Conservation (phyloP, 2,888 invertebrate species). For the Platycheirus albimanus region DNA sequence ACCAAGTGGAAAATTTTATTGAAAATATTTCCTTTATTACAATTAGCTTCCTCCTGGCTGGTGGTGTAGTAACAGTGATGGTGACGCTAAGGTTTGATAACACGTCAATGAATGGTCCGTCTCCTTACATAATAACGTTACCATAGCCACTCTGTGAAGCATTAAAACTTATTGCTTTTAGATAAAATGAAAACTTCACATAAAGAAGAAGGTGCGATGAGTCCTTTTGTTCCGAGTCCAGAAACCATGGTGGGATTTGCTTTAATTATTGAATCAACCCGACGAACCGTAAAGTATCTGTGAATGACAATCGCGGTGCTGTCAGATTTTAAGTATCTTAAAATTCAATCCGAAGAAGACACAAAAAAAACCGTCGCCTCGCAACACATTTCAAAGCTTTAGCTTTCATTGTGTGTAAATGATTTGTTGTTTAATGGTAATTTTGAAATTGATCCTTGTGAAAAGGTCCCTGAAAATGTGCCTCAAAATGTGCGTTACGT, state of each 20-base stretch:
- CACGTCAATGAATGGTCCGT: slow-evolving; percentile 44
- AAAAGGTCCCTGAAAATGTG: slow-evolving; percentile 23
- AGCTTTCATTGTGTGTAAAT: slow-evolving; percentile 63
- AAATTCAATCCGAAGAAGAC: slow-evolving; percentile 39
- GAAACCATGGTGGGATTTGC: slow-evolving; percentile 4
- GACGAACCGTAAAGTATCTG: slow-evolving; percentile 69
- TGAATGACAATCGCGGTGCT: slow-evolving; percentile 63
- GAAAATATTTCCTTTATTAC: slow-evolving; percentile 64
- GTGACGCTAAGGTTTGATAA: slow-evolving; percentile 58
- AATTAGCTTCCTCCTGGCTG: slow-evolving; percentile 47
- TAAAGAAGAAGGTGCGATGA: slow-evolving; percentile 63
- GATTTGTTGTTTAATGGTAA: slow-evolving; percentile 72
- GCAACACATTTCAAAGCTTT: slow-evolving; percentile 24
- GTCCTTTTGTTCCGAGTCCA: slow-evolving; percentile 53
- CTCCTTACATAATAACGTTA: slow-evolving; percentile 24
- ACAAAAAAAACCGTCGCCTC: slow-evolving; percentile 30
- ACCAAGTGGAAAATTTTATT: slow-evolving; percentile 69
- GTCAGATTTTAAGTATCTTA: slow-evolving; percentile 58
- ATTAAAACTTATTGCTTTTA: slow-evolving; percentile 64
- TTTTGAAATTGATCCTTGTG: slow-evolving; percentile 68
- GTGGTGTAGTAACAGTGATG: not conserved
- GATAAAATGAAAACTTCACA: slow-evolving; percentile 47
- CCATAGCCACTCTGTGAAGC: slow-evolving; percentile 49
- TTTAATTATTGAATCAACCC: slow-evolving; percentile 68
- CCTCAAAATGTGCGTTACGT: slow-evolving; percentile 50